Evolutionary conservation across 2,113 vertebrate species (phyloP).

Genomic region (Phycodurus eques): DNA sequence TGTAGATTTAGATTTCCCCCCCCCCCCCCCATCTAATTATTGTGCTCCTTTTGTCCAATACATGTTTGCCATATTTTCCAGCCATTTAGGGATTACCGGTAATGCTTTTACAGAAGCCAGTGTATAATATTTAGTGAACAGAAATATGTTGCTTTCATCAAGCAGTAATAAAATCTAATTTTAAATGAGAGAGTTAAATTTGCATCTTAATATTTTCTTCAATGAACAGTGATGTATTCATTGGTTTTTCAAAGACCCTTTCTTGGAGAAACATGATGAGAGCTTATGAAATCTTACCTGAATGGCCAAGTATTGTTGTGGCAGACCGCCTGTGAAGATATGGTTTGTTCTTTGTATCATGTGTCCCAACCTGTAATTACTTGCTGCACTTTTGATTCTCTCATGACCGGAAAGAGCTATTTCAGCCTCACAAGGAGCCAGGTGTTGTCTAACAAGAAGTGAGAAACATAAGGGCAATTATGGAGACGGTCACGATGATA

Average conservation of each 20-base stretch:
- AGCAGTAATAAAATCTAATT: not conserved
- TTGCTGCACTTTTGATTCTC: conserved; percentile 48
- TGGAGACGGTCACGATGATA: not conserved
- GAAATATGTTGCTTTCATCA: not conserved
- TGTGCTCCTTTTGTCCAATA: not conserved
- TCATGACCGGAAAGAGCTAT: conserved; percentile 63
- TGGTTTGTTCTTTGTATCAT: conserved; percentile 59
- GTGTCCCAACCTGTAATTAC: conserved; percentile 58
- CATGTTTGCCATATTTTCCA: not conserved
- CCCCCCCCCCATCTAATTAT: no score
- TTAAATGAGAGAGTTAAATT: not conserved
- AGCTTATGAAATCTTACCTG: conserved; percentile 60
- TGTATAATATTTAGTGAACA: no score
- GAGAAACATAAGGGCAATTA: conserved; percentile 1
- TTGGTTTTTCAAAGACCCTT: not conserved
- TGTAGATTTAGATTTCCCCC: not conserved
- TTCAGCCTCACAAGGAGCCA: conserved; percentile 77
- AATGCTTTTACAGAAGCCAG: not conserved
- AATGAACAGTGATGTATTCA: not conserved
- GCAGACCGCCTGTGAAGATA: conserved; percentile 78
- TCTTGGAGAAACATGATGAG: not conserved
- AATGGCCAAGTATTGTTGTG: conserved; percentile 52
- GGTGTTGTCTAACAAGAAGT: conserved; percentile 69
- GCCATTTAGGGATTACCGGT: not conserved
- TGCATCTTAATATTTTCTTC: not conserved